These are phyloP conservation scores for Rhodophaea formosa DNA, from an alignment of 2,888 invertebrate genomes.

Conservation along the genomic window DNA sequence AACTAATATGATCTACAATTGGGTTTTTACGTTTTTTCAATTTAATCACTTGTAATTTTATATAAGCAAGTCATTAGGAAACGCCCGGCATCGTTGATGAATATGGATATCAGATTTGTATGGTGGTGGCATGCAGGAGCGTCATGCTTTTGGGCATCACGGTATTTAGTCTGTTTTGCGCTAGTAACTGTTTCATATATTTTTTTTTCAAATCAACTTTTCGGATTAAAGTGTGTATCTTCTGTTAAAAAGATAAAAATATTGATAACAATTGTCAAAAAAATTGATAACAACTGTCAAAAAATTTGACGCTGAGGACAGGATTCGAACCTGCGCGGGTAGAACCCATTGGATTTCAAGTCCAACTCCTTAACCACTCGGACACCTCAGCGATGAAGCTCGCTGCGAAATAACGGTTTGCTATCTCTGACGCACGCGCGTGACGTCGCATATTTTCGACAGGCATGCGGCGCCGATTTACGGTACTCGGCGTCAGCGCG, in stretches of 20 bases:
- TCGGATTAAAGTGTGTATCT: not conserved
- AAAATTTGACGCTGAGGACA: slow-evolving; percentile 58
- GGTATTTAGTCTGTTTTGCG: too few relatives aligned
- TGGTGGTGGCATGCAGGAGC: too few relatives aligned
- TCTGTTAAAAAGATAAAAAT: too few relatives aligned
- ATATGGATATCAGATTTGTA: too few relatives aligned
- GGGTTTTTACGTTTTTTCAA: too few relatives aligned
- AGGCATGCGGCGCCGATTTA: not conserved
- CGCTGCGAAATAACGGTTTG: not conserved
- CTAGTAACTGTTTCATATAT: too few relatives aligned
- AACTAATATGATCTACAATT: too few relatives aligned
- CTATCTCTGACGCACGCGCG: slow-evolving; percentile 4
- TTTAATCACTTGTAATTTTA: too few relatives aligned
- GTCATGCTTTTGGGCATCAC: too few relatives aligned
- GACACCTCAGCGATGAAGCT: slow-evolving; percentile 72
- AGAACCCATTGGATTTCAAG: slow-evolving; percentile 82
- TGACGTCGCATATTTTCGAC: not conserved
- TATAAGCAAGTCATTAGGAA: too few relatives aligned
- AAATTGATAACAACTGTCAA: not conserved
- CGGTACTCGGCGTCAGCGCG: not conserved
- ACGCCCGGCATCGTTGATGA: too few relatives aligned
- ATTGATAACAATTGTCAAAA: not conserved
- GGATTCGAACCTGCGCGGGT: slow-evolving; percentile 82
- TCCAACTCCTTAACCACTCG: slow-evolving; percentile 82
- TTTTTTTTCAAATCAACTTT: not conserved